phyloP scores from a whole-genome alignment of 2,797 vertebrate species.

The Spheniscus humboldti region DNA sequence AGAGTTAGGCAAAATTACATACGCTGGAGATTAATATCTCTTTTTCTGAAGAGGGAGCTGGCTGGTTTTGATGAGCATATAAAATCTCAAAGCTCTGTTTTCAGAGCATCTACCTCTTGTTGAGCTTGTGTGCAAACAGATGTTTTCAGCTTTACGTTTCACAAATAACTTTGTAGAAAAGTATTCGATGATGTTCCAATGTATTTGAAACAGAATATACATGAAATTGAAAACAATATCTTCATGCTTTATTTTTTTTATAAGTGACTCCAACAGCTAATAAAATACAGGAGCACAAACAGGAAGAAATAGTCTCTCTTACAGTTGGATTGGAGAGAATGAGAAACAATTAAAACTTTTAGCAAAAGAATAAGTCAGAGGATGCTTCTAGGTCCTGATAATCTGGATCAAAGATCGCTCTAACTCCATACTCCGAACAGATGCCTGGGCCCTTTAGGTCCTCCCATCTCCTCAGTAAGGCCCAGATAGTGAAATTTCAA shows the following conservation, averaged over 20 bases:
- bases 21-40: background rate
- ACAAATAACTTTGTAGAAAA: background rate
- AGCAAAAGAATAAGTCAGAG: background rate
- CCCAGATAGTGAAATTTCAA: background rate
- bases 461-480: background rate
- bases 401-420: background rate
- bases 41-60: background rate
- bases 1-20: background rate
- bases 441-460: background rate
- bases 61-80: background rate
- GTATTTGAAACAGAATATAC: background rate
- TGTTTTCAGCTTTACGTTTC: background rate
- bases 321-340: background rate
- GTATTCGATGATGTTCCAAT: rapidly evolving
- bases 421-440: background rate
- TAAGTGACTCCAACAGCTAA: background rate
- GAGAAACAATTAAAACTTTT: background rate
- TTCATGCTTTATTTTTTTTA: background rate
- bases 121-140: background rate
- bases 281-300: background rate
- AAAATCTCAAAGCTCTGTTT: background rate
- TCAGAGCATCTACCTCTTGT: background rate
- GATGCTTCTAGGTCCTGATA: background rate
- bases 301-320: background rate
- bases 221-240: background rate